Percentiles rank a stretch among this genome's conserved stretches.
These are phyloP conservation scores for Eupeodes luniger DNA, from an alignment of 2,888 invertebrate genomes.

Conservation along the genomic window DNA sequence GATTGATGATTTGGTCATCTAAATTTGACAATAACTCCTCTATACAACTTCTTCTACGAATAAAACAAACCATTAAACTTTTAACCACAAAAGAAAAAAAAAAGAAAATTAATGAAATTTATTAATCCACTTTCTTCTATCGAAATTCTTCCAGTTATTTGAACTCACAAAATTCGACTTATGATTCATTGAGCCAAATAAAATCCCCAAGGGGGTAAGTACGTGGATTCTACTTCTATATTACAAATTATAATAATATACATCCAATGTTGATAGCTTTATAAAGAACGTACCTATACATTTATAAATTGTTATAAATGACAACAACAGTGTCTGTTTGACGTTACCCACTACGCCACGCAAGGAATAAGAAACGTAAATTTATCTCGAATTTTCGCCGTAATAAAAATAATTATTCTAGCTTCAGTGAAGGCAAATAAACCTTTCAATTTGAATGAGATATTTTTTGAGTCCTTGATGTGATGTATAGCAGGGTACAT, in stretches of 20 bases:
- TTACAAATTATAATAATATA: constrained; percentile 62
- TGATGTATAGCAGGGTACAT: no score
- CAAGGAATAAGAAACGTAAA: background rate
- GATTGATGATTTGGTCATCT: background rate
- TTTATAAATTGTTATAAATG: constrained; percentile 70
- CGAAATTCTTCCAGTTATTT: constrained; percentile 32
- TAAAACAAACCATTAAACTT: constrained; percentile 21
- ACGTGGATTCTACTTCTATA: constrained; percentile 67
- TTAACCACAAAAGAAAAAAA: constrained; percentile 27
- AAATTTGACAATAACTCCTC: background rate
- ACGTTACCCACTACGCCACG: background rate
- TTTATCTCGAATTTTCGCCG: constrained; percentile 28
- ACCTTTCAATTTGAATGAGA: constrained; percentile 76
- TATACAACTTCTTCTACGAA: background rate
- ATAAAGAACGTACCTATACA: no score
- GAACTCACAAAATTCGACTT: constrained; percentile 49
- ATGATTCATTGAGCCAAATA: constrained; percentile 64
- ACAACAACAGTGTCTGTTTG: constrained; percentile 60
- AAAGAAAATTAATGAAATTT: constrained; percentile 69
- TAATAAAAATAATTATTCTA: constrained; percentile 51
- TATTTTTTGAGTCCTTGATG: constrained; percentile 49
- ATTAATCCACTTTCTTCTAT: constrained; percentile 66
- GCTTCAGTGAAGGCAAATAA: constrained; percentile 70
- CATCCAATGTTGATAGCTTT: constrained; percentile 15
- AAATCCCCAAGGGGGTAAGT: constrained; percentile 25